Evolutionary conservation across 2,797 vertebrate species (phyloP).

Genomic region (Psittacula derbiana): DNA sequence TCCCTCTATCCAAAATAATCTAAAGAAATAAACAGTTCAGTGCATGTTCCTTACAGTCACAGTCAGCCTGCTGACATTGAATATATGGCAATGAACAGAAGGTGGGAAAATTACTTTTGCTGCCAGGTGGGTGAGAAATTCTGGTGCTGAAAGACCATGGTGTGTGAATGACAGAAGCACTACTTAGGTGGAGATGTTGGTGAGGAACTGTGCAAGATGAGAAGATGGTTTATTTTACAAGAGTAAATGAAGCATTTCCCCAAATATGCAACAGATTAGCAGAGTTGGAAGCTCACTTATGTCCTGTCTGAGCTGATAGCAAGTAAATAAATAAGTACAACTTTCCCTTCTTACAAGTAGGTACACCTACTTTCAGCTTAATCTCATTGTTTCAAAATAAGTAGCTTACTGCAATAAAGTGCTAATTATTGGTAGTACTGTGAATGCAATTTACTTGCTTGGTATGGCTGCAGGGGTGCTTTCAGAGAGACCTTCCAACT

Average conservation of each 20-base stretch:
- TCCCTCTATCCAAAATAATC: background rate
- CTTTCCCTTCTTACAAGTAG: background rate
- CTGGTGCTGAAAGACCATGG: background rate
- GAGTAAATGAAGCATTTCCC: background rate
- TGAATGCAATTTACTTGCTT: background rate
- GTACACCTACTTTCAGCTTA: background rate
- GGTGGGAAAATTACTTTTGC: background rate
- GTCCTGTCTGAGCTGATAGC: background rate
- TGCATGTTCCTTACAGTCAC: background rate
- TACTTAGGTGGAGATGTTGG: background rate
- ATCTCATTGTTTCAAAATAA: background rate
- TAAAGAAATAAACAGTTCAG: background rate
- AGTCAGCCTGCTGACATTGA: background rate
- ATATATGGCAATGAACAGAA: background rate
- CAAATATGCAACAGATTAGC: background rate
- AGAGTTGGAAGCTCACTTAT: background rate
- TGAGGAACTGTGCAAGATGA: background rate
- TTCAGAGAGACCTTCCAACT: background rate
- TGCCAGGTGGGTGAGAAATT: background rate
- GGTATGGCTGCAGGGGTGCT: background rate
- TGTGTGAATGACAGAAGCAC: background rate
- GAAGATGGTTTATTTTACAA: background rate
- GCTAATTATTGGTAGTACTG: background rate
- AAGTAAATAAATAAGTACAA: background rate
- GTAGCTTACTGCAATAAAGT: background rate